A percentile compares a stretch with the other conserved stretches of the same genome.
These are phyloP conservation scores for Epinephelus lanceolatus DNA, from an alignment of 2,113 vertebrate species.

Conservation along the genomic window DNA sequence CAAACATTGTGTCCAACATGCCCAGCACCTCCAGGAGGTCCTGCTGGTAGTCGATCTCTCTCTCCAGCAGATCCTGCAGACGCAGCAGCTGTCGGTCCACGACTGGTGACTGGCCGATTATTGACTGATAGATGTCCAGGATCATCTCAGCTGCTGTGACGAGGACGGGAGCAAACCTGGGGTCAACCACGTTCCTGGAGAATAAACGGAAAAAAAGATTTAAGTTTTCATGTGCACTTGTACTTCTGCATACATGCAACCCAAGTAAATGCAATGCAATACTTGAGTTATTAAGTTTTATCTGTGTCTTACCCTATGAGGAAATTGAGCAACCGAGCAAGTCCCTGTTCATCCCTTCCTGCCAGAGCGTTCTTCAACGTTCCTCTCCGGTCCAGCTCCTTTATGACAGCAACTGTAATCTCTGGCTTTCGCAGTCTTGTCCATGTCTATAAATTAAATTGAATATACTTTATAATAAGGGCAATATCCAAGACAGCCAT, in stretches of 20 bases:
- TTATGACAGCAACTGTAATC: slow-evolving; percentile 92
- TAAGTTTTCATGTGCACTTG: background rate
- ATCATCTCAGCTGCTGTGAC: slow-evolving; percentile 90
- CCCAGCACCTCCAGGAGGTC: slow-evolving; percentile 94
- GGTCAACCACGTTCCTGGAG: slow-evolving; percentile 90
- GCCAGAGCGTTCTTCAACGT: slow-evolving; percentile 95
- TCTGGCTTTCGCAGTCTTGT: slow-evolving; percentile 87
- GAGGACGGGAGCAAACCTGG: slow-evolving; percentile 90
- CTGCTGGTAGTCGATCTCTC: slow-evolving; percentile 93
- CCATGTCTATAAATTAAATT: slow-evolving; percentile 78
- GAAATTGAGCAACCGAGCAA: slow-evolving; percentile 90
- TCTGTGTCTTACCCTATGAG: slow-evolving; percentile 87
- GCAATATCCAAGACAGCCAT: background rate
- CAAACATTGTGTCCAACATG: slow-evolving; percentile 97
- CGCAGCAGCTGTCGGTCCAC: slow-evolving; percentile 92
- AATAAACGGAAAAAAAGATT: background rate
- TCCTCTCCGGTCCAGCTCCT: slow-evolving; percentile 94
- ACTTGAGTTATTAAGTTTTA: background rate
- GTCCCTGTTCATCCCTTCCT: slow-evolving; percentile 91
- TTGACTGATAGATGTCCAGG: slow-evolving; percentile 91
- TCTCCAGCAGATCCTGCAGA: slow-evolving; percentile 91
- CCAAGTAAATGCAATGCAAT: background rate
- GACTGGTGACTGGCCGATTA: slow-evolving; percentile 90
- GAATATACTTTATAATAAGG: background rate
- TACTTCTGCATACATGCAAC: background rate